Conservation (phyloP, 2,888 invertebrate species). For the Cheiracanthium punctorium region DNA sequence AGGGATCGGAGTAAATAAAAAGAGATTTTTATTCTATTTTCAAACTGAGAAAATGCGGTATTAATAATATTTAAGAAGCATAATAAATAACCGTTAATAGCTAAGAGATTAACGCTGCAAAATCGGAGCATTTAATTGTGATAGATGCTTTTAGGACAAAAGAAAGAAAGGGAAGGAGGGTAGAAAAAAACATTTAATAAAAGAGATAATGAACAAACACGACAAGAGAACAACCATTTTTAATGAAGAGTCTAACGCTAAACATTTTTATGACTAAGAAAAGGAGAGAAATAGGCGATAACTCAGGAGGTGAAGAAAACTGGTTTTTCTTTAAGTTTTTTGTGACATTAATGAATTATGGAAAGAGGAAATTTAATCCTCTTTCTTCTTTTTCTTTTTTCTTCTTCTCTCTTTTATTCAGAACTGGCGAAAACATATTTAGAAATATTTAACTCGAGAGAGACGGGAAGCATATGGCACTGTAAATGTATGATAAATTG, state of each 20-base stretch:
- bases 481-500: too few species aligned
- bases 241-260: slow-evolving; percentile 48
- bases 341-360: background rate
- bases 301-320: slow-evolving; percentile 45
- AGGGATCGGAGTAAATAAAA: too few species aligned
- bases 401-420: background rate
- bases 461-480: too few species aligned
- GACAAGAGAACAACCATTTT: slow-evolving; percentile 34
- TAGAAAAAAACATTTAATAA: slow-evolving; percentile 45
- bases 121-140: slow-evolving; percentile 52
- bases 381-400: background rate
- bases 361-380: background rate
- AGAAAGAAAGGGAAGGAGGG: slow-evolving; percentile 17
- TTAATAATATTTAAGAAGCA: slow-evolving; percentile 12
- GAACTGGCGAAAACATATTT: background rate
- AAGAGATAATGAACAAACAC: slow-evolving; percentile 57
- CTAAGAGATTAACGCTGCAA: slow-evolving; percentile 24
- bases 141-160: slow-evolving; percentile 30
- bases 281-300: slow-evolving; percentile 36
- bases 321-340: slow-evolving; percentile 24
- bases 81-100: slow-evolving; percentile 53
- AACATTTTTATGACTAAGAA: slow-evolving; percentile 36
- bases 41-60: background rate
- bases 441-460: background rate
- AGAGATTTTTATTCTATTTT: background rate